A percentile compares a stretch with the other conserved stretches of the same genome.
phyloP scores from a whole-genome alignment of 1,140 invertebrate species.

The Drosophila sechellia region DNA sequence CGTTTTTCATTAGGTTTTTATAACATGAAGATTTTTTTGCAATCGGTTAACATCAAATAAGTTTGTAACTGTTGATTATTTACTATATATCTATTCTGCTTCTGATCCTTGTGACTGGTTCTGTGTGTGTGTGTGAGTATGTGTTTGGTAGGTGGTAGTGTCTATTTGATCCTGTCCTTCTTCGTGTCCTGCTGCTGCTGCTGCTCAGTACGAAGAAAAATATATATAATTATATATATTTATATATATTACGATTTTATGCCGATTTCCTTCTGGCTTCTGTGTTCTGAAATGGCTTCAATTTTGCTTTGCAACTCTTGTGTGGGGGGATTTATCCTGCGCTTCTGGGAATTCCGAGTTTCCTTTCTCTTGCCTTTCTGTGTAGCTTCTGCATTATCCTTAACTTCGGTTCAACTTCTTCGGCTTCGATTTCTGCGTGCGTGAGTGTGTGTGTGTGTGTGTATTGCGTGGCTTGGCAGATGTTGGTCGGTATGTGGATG shows the following conservation, averaged over 20 bases:
- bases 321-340: neutral
- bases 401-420: slow-evolving; percentile 27
- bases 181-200: neutral
- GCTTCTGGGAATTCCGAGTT: neutral
- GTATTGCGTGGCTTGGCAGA: neutral
- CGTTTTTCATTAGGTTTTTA: slow-evolving; percentile 40
- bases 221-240: slow-evolving; percentile 39
- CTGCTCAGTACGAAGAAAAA: slow-evolving; percentile 24
- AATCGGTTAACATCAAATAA: slow-evolving; percentile 60
- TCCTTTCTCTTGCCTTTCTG: slow-evolving; percentile 8
- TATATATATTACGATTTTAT: slow-evolving; percentile 28
- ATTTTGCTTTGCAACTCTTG: slow-evolving; percentile 3
- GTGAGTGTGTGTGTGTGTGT: neutral
- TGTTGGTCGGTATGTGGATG: slow-evolving; percentile 6
- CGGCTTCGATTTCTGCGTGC: slow-evolving; percentile 17
- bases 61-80: slow-evolving; percentile 57
- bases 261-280: slow-evolving; percentile 27
- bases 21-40: slow-evolving; percentile 55
- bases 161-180: neutral
- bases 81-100: slow-evolving; percentile 36
- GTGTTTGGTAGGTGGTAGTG: neutral
- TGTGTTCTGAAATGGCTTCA: slow-evolving; percentile 2
- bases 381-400: slow-evolving; percentile 12
- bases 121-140: slow-evolving; percentile 2
- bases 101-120: slow-evolving; percentile 43